phyloP scores from a whole-genome alignment of 2,113 vertebrate genomes.

The Sinosuthora webbiana region DNA sequence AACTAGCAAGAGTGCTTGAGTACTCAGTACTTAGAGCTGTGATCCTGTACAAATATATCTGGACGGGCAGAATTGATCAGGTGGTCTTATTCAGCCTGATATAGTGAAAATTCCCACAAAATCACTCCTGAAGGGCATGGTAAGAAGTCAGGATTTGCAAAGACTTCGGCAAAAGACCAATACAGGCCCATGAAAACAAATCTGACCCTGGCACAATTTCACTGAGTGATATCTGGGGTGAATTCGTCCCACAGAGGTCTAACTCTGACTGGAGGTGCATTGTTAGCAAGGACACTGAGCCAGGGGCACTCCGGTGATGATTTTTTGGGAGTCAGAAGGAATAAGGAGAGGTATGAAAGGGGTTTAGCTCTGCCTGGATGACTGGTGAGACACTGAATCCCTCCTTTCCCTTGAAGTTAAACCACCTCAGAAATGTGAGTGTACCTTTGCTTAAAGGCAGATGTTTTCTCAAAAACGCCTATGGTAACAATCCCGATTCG shows the following conservation, averaged over 20 bases:
- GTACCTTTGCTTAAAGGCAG: background rate
- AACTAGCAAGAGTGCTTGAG: background rate
- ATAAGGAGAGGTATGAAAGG: background rate
- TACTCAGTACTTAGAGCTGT: background rate
- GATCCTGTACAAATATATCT: background rate
- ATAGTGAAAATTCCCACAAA: background rate
- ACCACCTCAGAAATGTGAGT: background rate
- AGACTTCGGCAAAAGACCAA: background rate
- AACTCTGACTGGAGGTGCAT: background rate
- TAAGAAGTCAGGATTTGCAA: background rate
- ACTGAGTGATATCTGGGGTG: background rate
- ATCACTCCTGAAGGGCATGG: background rate
- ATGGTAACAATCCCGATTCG: background rate
- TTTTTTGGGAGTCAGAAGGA: background rate
- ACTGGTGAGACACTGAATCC: background rate
- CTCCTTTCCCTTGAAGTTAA: background rate
- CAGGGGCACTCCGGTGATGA: background rate
- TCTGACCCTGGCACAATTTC: background rate
- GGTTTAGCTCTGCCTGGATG: background rate
- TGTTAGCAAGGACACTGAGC: background rate
- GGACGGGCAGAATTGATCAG: background rate
- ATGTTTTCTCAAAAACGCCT: background rate
- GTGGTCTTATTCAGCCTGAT: background rate
- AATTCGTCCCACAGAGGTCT: background rate
- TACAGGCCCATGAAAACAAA: background rate